phyloP scores from a whole-genome alignment of 2,113 vertebrate species.

The Nesoenas mayeri region DNA sequence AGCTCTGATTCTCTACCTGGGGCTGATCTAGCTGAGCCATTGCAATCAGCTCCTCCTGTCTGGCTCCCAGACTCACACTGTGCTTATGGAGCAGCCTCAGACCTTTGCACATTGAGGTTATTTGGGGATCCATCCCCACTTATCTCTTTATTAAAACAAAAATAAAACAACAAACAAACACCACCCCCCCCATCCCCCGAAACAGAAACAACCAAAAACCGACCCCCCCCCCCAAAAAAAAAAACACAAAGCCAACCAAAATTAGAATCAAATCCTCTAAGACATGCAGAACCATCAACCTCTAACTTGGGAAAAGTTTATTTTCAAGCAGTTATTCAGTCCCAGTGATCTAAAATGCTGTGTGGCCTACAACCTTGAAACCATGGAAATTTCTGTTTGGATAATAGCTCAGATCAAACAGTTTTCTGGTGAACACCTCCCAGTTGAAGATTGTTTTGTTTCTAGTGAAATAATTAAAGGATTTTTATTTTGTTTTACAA shows the following conservation, averaged over 20 bases:
- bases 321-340: background rate
- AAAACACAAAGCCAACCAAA: background rate
- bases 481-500: background rate
- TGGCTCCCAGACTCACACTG: background rate
- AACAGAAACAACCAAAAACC: background rate
- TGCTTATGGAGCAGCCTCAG: background rate
- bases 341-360: background rate
- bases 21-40: background rate
- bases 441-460: background rate
- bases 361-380: background rate
- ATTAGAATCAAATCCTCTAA: background rate
- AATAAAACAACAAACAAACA: too few species aligned
- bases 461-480: background rate
- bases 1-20: background rate
- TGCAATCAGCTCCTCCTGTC: background rate
- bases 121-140: background rate
- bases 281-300: background rate
- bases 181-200: too few species aligned
- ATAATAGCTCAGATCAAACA: background rate
- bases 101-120: background rate
- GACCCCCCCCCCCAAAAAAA: too few species aligned
- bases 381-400: background rate
- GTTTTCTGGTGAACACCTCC: background rate
- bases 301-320: background rate
- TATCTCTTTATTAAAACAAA: background rate